Conservation (phyloP, 2,888 invertebrate genomes). For the Eulithis prunata region DNA sequence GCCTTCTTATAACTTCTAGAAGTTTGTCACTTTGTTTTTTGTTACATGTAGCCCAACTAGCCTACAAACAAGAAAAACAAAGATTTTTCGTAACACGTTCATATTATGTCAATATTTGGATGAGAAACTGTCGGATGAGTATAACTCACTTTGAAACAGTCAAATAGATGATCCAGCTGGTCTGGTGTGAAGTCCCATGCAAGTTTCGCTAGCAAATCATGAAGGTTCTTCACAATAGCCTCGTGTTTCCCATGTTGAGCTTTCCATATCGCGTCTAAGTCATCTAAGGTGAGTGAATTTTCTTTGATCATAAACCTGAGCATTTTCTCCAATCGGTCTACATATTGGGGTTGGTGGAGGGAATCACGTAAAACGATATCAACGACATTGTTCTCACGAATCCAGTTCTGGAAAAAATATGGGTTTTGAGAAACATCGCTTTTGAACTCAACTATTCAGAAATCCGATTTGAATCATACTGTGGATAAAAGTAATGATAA, state of each 20-base stretch:
- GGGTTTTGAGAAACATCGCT: too few species aligned
- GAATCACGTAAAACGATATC: conserved; percentile 98
- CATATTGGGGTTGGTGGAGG: conserved; percentile 98
- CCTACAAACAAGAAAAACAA: conserved; percentile 64
- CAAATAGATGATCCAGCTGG: conserved; percentile 98
- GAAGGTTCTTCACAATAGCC: conserved; percentile 98
- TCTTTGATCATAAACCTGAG: conserved; percentile 98
- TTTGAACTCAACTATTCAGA: neutral
- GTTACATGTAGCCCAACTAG: conserved; percentile 97
- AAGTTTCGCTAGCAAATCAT: conserved; percentile 96
- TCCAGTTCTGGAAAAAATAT: conserved; percentile 90
- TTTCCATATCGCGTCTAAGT: conserved; percentile 98
- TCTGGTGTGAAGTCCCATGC: conserved; percentile 99
- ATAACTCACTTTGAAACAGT: conserved; percentile 93
- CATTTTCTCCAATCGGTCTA: conserved; percentile 98
- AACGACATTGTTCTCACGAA: conserved; percentile 96
- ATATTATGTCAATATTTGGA: neutral
- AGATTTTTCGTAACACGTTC: too few species aligned
- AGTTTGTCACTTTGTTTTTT: conserved; percentile 98
- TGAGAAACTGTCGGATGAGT: neutral
- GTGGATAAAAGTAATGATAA: neutral
- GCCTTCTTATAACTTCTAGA: conserved; percentile 95
- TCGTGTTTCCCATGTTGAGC: conserved; percentile 99
- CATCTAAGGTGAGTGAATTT: conserved; percentile 93
- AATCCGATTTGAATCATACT: neutral